Base-by-base conservation (phyloP, 2,797 vertebrate species). In the Chaunax sp. region DNA sequence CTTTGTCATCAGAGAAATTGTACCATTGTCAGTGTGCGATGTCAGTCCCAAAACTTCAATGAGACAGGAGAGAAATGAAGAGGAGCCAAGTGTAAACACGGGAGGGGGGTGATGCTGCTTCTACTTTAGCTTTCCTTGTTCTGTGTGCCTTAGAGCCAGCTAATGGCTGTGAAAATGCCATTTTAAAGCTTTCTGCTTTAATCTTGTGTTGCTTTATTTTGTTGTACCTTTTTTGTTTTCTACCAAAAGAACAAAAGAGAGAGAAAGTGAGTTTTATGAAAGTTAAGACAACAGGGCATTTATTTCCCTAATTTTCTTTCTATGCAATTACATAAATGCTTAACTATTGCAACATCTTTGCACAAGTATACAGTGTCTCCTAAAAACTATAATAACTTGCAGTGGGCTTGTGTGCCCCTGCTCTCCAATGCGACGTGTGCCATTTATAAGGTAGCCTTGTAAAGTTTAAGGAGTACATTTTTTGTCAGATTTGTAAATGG, bases 121-220 rank as follows among this genome's bases (percentile, higher is more conserved):
- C 81, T 72, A 62, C 70, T 71, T 75, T 67, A 90, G 81, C 83
- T 86, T 89, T 85, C 82, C 81, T 68, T 85, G 69, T 87, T 84
- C 77, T 73, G 67, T 78, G 91, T 92, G 91, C 91, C 92, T 92
- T 92, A 90, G 77, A 90, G 82, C 79, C 87, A 77, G 35, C 59
- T 54, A 16, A 53, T 51, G 72, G 85, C 86, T 81, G 78, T 72
- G 69, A 50, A 85, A 84, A 85, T 69, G 75, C 82, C 79, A 86
- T 81, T 75, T 78, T 45, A 66, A 40, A 82, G 75, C 82, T 72
- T 71, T 74, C 61, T 64, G 78, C 78, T 84, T 86, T 77, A 69
- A 75, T 70, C 58, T 16, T 70, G 30, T 76, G 55, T 82, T 65
- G 84, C 78, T 87, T 87, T 77, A 66, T 82, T 75, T 71, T 9